Base-by-base conservation (phyloP, 2,797 vertebrate species). In the Anguilla obscura region DNA sequence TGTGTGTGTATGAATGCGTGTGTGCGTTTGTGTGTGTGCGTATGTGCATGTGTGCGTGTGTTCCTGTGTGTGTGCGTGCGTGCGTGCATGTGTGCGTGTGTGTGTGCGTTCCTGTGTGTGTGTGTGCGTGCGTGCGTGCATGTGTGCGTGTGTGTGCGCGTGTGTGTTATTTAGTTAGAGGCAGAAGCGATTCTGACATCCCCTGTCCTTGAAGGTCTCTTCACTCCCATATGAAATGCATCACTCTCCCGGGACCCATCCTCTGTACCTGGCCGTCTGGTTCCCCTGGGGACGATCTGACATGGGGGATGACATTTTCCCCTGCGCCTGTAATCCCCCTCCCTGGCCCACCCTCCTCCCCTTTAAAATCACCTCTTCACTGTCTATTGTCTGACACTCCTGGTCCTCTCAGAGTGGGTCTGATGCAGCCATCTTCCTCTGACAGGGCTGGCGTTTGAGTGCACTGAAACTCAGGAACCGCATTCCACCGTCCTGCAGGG, bases 131-230 rank as follows among this genome's bases (percentile, higher is more conserved):
- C 48, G 83, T 84, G 52, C 58, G 27, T 60, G 86, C 58, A 48
- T 45, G 36, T 63, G 82, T 80, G 45, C 24, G 36, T 79, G 33
- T 76, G 27, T 48, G 83, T 76, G 88, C 0, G 45, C 50, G 33
- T 87, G 58, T 10, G 27, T 48, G 80, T 27, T 3, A 18, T 60
- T 58, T 10, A 12, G 40, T 8, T 50, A 84, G 50, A 71, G 45
- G 24, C 40, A 40, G 54, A 71, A 10, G 12, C 21, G 36, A 10
- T 50, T 91, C 69, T 90, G 92, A 89, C 89, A 89, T 89, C 54
- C 92, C 88, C 27, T 92, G 96, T 94, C 96, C 96, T 96, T 96
- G 94, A 96, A 93, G 92, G 90, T 90, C 93, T 94, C 93, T 94
- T 90, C 36, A 85, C 30, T 56, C 54, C 63, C 24, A 3, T 87